These are phyloP conservation scores for Luperina testacea DNA, from an alignment of 2,888 invertebrate genomes.

Conservation along the genomic window DNA sequence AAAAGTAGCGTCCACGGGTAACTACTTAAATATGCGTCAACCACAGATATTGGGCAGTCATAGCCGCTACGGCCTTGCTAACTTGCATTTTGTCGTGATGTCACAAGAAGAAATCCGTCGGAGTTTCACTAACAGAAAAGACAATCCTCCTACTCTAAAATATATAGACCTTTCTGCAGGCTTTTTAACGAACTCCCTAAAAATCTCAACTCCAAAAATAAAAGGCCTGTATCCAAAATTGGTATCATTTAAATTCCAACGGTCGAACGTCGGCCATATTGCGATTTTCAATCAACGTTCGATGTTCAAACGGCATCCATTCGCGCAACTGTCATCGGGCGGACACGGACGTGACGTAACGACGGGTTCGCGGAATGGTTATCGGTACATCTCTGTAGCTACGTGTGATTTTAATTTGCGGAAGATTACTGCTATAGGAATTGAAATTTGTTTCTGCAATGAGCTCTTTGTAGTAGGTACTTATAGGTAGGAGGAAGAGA, in stretches of 20 bases:
- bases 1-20: too few species aligned
- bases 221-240: slow-evolving; percentile 40
- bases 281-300: slow-evolving; percentile 67
- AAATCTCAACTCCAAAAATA: slow-evolving; percentile 5
- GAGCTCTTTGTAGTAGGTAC: slow-evolving; percentile 19
- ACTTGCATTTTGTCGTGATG: too few species aligned
- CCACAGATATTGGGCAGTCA: too few species aligned
- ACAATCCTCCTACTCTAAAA: not conserved
- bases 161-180: not conserved
- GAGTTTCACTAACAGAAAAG: not conserved
- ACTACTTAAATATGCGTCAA: too few species aligned
- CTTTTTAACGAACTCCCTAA: not conserved
- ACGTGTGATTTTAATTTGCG: slow-evolving; percentile 62
- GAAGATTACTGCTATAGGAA: slow-evolving; percentile 48
- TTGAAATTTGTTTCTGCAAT: slow-evolving; percentile 50
- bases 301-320: slow-evolving; percentile 64
- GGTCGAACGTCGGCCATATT: slow-evolving; percentile 57
- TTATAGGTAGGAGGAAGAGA: slow-evolving; percentile 1
- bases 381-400: slow-evolving; percentile 60
- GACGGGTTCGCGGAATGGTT: slow-evolving; percentile 60
- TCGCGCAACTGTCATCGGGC: slow-evolving; percentile 67
- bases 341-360: slow-evolving; percentile 66
- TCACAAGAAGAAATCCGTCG: not conserved
- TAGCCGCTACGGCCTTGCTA: too few species aligned
- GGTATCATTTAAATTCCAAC: slow-evolving; percentile 55